A percentile compares a stretch with the other conserved stretches of the same genome.
These are phyloP conservation scores for Drosophila paranaensis DNA, from an alignment of 2,888 invertebrate genomes.

Conservation along the genomic window DNA sequence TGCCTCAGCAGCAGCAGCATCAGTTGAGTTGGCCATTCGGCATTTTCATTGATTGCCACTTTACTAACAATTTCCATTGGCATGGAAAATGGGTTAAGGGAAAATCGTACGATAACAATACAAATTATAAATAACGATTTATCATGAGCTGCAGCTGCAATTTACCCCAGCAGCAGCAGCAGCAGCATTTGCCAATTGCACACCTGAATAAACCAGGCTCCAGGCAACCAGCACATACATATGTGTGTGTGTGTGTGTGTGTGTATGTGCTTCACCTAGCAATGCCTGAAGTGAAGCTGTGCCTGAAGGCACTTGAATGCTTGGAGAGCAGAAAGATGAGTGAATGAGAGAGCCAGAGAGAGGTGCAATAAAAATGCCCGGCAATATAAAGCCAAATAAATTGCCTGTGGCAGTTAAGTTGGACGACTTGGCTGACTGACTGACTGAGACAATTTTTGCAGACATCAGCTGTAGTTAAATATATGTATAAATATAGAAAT, in stretches of 20 bases:
- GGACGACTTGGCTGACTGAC: conserved; percentile 13
- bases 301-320: conserved; percentile 18
- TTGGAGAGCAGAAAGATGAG: conserved; percentile 15
- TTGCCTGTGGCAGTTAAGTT: conserved; percentile 57
- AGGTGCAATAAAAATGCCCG: conserved; percentile 29
- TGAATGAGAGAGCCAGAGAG: conserved; percentile 13
- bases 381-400: conserved; percentile 62
- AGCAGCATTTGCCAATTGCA: conserved; percentile 64
- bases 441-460: conserved; percentile 54
- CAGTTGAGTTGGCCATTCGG: conserved; percentile 6
- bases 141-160: conserved; percentile 61
- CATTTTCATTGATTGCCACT: conserved; percentile 53
- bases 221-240: conserved; percentile 8
- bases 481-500: conserved; percentile 1
- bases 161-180: conserved; percentile 17
- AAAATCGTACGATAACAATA: conserved; percentile 65
- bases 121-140: conserved; percentile 80
- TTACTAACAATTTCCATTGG: conserved; percentile 37
- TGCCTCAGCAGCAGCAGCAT: conserved; percentile 3
- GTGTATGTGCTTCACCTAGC: conserved; percentile 24
- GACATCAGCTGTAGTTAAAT: conserved; percentile 14
- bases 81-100: conserved; percentile 27
- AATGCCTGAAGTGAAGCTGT: conserved; percentile 37
- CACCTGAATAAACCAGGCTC: conserved; percentile 68
- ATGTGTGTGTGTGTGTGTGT: background rate